A percentile compares a stretch with the other conserved stretches of the same genome.
Evolutionary conservation across 1,140 invertebrate species (phyloP).

Genomic region (Stegodyphus mimosarum): DNA sequence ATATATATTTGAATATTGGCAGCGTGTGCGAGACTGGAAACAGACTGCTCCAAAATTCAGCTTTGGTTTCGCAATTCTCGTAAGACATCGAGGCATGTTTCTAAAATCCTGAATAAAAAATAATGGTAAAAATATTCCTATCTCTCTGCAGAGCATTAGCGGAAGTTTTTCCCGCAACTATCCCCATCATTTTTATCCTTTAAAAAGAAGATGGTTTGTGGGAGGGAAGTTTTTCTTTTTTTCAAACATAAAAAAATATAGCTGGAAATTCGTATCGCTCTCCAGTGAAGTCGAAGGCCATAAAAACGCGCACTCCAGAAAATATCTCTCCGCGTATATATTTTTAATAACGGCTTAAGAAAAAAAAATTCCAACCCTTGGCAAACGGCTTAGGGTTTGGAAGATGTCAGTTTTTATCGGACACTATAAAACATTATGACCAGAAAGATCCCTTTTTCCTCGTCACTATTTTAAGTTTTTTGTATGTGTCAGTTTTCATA

Average conservation of each 20-base stretch:
- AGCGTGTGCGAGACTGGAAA: neutral
- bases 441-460: slow-evolving; percentile 12
- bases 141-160: slow-evolving; percentile 11
- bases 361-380: slow-evolving; percentile 25
- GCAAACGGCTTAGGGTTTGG: slow-evolving; percentile 24
- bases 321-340: slow-evolving; percentile 41
- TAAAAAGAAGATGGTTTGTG: neutral
- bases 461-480: slow-evolving; percentile 44
- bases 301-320: slow-evolving; percentile 43
- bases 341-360: slow-evolving; percentile 53
- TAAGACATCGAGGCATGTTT: neutral
- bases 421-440: slow-evolving; percentile 55
- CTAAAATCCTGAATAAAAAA: slow-evolving; percentile 34
- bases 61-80: neutral
- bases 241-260: slow-evolving; percentile 29
- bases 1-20: too few relatives aligned
- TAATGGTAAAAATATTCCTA: slow-evolving; percentile 33
- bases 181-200: slow-evolving; percentile 31
- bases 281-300: neutral
- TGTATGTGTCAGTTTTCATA: slow-evolving; percentile 55
- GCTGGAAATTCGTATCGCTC: slow-evolving; percentile 40
- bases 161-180: slow-evolving; percentile 28
- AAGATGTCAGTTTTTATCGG: slow-evolving; percentile 52
- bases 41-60: neutral
- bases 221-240: neutral